Conservation (phyloP, 2,888 invertebrate species). For the Acleris holmiana region DNA sequence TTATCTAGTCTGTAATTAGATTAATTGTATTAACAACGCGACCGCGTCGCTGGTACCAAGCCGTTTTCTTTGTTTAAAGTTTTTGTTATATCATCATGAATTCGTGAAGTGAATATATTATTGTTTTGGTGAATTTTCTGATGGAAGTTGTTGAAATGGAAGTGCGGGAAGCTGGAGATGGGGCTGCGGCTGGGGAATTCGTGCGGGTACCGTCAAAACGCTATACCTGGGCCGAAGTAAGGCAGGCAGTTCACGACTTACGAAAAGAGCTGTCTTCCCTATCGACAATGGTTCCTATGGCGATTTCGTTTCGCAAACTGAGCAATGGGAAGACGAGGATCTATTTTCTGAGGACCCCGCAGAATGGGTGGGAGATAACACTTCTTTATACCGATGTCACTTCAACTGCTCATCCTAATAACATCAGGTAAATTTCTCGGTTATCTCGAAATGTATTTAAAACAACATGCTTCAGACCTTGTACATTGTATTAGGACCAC, state of each 20-base stretch:
- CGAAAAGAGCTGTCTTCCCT: constrained; percentile 90
- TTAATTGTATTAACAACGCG: constrained; percentile 49
- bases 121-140: constrained; percentile 34
- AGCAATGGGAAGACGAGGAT: constrained; percentile 92
- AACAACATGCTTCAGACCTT: too few relatives aligned
- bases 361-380: constrained; percentile 95
- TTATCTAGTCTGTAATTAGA: constrained; percentile 54
- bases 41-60: constrained; percentile 34
- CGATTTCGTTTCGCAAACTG: constrained; percentile 91
- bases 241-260: constrained; percentile 91
- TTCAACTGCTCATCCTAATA: constrained; percentile 83
- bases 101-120: constrained; percentile 33
- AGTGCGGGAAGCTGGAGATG: constrained; percentile 77
- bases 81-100: constrained; percentile 62
- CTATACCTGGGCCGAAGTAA: constrained; percentile 91
- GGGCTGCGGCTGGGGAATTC: constrained; percentile 72
- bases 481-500: too few relatives aligned
- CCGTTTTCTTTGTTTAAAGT: constrained; percentile 38
- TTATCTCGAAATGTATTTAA: not conserved
- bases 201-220: constrained; percentile 69
- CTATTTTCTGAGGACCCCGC: constrained; percentile 95
- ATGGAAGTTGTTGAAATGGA: constrained; percentile 72
- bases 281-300: constrained; percentile 92
- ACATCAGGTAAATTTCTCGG: constrained; percentile 61
- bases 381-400: constrained; percentile 94